These are phyloP conservation scores for Colaptes auratus DNA, from an alignment of 2,113 vertebrate species.

Conservation along the genomic window DNA sequence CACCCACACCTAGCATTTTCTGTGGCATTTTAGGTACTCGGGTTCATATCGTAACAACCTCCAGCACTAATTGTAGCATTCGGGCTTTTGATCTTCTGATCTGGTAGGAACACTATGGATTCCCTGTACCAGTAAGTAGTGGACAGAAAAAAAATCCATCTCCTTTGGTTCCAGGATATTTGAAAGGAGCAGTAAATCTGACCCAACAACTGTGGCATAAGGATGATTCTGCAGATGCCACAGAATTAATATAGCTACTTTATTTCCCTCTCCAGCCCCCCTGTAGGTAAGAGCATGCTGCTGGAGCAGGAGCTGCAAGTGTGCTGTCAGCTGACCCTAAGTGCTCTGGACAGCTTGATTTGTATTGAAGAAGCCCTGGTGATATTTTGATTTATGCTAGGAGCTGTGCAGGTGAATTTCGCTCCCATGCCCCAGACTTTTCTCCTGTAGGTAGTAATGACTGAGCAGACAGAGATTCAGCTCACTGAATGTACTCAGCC, in stretches of 20 bases:
- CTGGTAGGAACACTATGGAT: neutral
- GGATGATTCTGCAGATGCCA: neutral
- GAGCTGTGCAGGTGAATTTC: neutral
- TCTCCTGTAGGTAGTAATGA: neutral
- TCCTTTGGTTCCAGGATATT: neutral
- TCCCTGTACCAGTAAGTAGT: neutral
- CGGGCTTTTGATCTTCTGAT: neutral
- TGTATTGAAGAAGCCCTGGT: neutral
- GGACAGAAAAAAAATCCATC: neutral
- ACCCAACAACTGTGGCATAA: neutral
- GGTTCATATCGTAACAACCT: neutral
- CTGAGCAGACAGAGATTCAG: neutral
- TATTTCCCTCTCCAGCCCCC: neutral
- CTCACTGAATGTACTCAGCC: neutral
- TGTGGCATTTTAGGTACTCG: neutral
- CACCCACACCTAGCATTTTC: slow-evolving; percentile 21
- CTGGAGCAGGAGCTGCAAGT: neutral
- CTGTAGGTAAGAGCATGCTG: neutral
- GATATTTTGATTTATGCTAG: neutral
- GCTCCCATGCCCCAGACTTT: neutral
- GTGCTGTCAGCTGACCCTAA: neutral
- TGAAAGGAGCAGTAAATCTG: neutral
- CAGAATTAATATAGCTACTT: neutral
- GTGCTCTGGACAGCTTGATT: neutral
- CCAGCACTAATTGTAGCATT: neutral